Base-by-base conservation (phyloP, 2,797 vertebrate species). In the Botia almorhae region DNA sequence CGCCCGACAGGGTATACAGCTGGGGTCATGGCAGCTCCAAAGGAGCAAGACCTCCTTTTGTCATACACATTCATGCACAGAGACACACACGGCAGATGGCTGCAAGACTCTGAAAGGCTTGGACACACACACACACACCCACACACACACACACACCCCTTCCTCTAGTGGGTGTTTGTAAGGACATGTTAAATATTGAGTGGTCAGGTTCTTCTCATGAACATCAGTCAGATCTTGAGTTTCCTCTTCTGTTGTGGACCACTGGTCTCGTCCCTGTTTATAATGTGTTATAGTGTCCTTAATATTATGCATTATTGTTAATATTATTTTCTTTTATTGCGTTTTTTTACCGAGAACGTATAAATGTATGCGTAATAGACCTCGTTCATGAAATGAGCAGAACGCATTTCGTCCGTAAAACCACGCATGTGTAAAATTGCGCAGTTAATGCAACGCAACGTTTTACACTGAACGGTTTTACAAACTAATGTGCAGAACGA, bases 71-170 rank as follows among this genome's bases (percentile, higher is more conserved):
- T 65, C 63, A 55, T 77, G 58, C 61, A 70, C 67, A 69, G 29
- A 39, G 29, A 39, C 63, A 68, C 68, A 26, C 87, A 80, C 81
- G 93, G 95, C 96, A 98, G 96, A 98, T 98, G 96, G 96, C 94
- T 89, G 88, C 91, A 91, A 92, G 94, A 94, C 92, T 89, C 92
- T 93, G 91, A 88, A 85, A 90, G 88, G 88, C 89, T 85, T 83
- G 90, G 90, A 90, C 88, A 89, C 88, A 88, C 86, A 87, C 88
- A 86, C 29, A 65, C 43, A 23, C 83, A 26, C n/a, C n/a, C 23
- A 26, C 23, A 83, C 85, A 39, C 63, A 71, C 70, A 74, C 64
- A 87, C 88, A 86, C 29, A 65, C 43, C 33, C 83, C 78, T 67
- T 64, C 2, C 23, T 4, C 23, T 7, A 7, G 81, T 26, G 73